phyloP scores from a whole-genome alignment of 2,797 vertebrate species.

The Malacoraja senta region DNA sequence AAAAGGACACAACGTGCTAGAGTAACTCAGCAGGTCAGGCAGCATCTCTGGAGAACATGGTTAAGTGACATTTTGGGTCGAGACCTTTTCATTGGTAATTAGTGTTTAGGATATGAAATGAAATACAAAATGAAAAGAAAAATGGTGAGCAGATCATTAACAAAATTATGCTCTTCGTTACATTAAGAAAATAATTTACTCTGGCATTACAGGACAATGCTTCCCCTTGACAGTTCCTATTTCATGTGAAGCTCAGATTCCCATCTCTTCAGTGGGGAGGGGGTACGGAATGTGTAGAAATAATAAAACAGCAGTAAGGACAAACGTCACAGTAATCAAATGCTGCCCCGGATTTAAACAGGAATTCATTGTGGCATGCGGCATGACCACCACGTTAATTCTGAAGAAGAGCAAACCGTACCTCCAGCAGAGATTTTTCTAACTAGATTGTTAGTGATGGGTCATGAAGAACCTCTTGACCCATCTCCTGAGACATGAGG shows the following conservation, averaged over 20 bases:
- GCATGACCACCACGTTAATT: neutral
- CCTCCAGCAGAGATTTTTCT: constrained; percentile 20
- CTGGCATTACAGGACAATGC: neutral
- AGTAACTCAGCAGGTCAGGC: too few relatives aligned
- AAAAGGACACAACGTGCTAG: too few relatives aligned
- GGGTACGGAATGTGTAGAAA: neutral
- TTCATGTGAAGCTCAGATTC: neutral
- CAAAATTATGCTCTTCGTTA: neutral
- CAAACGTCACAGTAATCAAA: neutral
- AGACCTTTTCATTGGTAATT: neutral
- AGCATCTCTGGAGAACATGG: too few relatives aligned
- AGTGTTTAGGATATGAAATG: neutral
- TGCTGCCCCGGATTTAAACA: constrained; percentile 16
- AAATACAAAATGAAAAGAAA: neutral
- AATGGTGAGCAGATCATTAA: neutral
- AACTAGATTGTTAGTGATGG: neutral
- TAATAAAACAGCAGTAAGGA: neutral
- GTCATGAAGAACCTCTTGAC: neutral
- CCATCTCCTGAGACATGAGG: neutral
- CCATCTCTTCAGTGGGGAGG: neutral
- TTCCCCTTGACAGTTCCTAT: constrained; percentile 3
- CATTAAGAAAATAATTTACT: neutral
- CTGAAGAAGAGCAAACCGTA: neutral
- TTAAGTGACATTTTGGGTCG: too few relatives aligned
- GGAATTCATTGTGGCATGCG: neutral